Evolutionary conservation across 2,888 invertebrate genomes (phyloP), one percentile per base, ranked within the genome.

Genomic region (Drosophila tripunctata): DNA sequence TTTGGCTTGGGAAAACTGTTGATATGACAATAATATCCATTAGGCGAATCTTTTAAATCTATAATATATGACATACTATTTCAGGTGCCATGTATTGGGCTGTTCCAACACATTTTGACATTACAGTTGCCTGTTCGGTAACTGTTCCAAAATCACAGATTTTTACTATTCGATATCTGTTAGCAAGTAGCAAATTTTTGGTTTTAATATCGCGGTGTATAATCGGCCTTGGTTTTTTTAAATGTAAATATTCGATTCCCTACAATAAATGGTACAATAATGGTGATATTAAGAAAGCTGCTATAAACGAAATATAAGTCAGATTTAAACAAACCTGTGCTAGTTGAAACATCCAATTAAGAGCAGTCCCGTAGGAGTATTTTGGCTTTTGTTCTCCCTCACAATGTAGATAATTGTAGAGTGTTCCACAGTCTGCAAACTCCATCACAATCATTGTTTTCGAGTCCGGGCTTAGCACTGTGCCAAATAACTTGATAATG

Each of bases 141-240:
- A 27, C 22, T 12, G 35, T 14, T 10, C 67, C 67, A 41, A 41
- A 67, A 27, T 67, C 67, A 0, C n/a, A 15, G 1, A 67, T 67
- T 22, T 67, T 47, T 3, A 67, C 22, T 6, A 6, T 41, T 7
- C 3, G 10, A 30, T 17, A 31, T 0, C 8, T 31, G 7, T 41
- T 4, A 3, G 50, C 22, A 15, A 61, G 40, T 21, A 67, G 14
- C 8, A 67, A 21, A 21, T 67, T 67, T 0, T 6, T 10, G 0
- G 67, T 35, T n/a, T 67, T 67, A 6, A 67, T 21, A 36, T 67
- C 67, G 1, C 67, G 55, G 22, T 67, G 67, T 2, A 67, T 35
- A 4, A 60, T 21, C n/a, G 41, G 12, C 1, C 5, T 14, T 22
- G 45, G 45, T 38, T 33, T 19, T 8, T 31, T 35, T 10, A 2